Base-by-base conservation (phyloP, 2,797 vertebrate species). In the Malacoctenus gilli region DNA sequence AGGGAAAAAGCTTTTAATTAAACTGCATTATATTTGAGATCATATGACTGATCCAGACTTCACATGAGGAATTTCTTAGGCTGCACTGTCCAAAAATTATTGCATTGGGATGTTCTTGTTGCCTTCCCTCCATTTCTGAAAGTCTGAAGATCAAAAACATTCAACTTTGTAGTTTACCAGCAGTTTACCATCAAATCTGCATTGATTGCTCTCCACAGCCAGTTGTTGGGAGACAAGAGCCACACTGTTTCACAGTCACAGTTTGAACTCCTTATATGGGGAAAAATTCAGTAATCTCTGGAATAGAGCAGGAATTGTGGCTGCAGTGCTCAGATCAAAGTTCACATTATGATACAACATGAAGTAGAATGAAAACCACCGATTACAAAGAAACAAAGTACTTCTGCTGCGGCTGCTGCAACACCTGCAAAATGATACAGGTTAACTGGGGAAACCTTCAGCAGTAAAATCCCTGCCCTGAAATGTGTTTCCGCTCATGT, bases 281-380 rank as follows among this genome's bases (percentile, higher is more conserved):
- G 5, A 4, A 50, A 60, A 30, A 70, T 22, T 68, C 32, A 36
- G 5, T 62, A 77, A 80, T 85, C 78, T 65, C 43, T 43, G 52
- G 70, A 77, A 72, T 62, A 70, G 8, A 57, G 19, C 67, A 18
- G 37, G 59, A 73, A 67, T 2, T 19, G 34, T 37, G 19, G 15
- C 4, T 50, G 42, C 23, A 59, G 32, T 54, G 19, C 14, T 21
- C 14, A 1, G 68, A 69, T 54, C 62, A 72, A 68, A 75, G 63
- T 70, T 62, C 63, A 65, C 32, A 4, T 5, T 19, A 37, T 4
- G 14, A 42, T 60, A 16, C 21, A 47, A 28, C 22, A 59, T 11
- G 20, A 9, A 23, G 7, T 18, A 14, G 14, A 36, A 43, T 47
- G 12, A 23, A 22, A 39, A 19, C 7, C 16, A 19, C 20, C 21